Conservation (phyloP, 2,888 invertebrate species). For the Dicroscelio sp. region DNA sequence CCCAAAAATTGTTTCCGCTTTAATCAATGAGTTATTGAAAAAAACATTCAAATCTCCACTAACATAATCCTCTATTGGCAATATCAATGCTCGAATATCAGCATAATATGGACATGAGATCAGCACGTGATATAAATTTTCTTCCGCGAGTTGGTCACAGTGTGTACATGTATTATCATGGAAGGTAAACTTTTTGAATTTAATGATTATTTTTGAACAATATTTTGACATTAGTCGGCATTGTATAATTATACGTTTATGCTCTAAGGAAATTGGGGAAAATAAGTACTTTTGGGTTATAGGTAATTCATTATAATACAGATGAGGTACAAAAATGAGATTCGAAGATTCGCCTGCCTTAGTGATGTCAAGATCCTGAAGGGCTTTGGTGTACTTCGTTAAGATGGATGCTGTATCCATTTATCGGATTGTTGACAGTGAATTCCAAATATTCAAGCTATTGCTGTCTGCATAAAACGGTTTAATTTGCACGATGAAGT, state of each 20-base stretch:
- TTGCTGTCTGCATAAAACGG: not conserved
- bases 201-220: not conserved
- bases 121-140: not conserved
- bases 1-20: too few relatives aligned
- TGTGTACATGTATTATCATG: not conserved
- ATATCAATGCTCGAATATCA: too few relatives aligned
- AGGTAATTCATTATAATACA: not conserved
- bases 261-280: not conserved
- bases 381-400: too few relatives aligned
- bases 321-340: not conserved
- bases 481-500: not conserved
- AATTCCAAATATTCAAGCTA: too few relatives aligned
- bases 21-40: too few relatives aligned
- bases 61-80: too few relatives aligned
- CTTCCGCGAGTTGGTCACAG: not conserved
- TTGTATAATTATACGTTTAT: not conserved
- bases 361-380: too few relatives aligned
- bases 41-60: too few relatives aligned
- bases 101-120: not conserved
- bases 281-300: not conserved
- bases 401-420: too few relatives aligned
- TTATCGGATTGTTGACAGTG: too few relatives aligned
- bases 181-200: not conserved
- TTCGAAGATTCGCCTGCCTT: too few relatives aligned
- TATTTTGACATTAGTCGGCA: not conserved